Conservation (phyloP, 2,888 invertebrate species). For the Leucoma salicis region DNA sequence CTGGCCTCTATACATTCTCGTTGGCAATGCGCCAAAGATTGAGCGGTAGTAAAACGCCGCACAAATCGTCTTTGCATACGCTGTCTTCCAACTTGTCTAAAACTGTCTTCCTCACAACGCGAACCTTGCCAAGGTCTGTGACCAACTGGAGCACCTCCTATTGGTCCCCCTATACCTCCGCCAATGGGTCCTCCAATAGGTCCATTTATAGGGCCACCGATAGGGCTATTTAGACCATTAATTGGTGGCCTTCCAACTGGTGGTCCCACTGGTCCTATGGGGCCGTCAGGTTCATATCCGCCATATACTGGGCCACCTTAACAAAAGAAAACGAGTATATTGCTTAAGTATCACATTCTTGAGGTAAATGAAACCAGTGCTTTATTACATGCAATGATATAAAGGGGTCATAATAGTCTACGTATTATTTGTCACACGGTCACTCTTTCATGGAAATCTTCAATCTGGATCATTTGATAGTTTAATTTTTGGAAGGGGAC, state of each 20-base stretch:
- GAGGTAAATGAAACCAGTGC: no score
- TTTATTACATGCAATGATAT: no score
- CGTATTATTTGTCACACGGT: no score
- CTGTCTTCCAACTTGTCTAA: conserved; percentile 91
- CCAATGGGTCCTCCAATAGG: conserved; percentile 58
- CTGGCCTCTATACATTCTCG: conserved; percentile 91
- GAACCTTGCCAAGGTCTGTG: conserved; percentile 76
- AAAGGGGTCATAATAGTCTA: no score
- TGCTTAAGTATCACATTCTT: neutral
- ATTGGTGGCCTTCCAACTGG: conserved; percentile 31
- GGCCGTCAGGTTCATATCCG: conserved; percentile 69
- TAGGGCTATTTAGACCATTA: conserved; percentile 24
- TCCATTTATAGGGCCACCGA: conserved; percentile 43
- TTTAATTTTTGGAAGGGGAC: no score
- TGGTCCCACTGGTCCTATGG: conserved; percentile 52
- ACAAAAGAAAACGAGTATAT: neutral
- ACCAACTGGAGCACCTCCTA: conserved; percentile 58
- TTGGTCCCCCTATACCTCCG: conserved; percentile 52
- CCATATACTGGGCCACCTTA: conserved; percentile 47
- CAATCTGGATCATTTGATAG: no score
- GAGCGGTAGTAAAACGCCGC: conserved; percentile 86
- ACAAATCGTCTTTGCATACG: conserved; percentile 91
- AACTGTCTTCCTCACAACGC: conserved; percentile 92
- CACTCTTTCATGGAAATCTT: no score
- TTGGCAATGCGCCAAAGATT: conserved; percentile 90